Evolutionary conservation across 2,113 vertebrate species (phyloP).

Genomic region (Jaculus jaculus): DNA sequence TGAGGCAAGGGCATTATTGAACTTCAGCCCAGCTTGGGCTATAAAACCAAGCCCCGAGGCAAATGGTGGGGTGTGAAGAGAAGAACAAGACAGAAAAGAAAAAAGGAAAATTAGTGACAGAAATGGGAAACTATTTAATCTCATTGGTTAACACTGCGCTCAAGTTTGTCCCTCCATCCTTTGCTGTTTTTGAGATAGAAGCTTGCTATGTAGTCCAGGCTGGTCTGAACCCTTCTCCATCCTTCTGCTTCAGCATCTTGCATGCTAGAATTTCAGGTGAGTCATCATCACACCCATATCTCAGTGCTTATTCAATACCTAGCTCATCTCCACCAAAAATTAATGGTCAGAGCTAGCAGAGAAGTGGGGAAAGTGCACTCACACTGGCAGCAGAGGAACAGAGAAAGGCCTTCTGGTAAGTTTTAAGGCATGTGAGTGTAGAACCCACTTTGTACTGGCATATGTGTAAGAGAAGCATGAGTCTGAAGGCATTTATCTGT

Average conservation of each 20-base stretch:
- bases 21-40: neutral
- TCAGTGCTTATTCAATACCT: neutral
- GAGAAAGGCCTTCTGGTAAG: neutral
- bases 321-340: neutral
- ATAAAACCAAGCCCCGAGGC: neutral
- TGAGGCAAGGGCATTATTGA: neutral
- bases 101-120: neutral
- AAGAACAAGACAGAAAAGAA: neutral
- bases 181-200: neutral
- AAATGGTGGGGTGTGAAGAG: neutral
- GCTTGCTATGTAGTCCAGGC: neutral
- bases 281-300: neutral
- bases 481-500: no score
- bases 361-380: neutral
- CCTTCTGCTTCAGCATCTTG: no score
- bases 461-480: no score
- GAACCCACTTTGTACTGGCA: neutral
- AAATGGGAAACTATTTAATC: neutral
- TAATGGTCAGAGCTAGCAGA: neutral
- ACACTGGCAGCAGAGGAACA: rapidly evolving
- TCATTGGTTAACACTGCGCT: neutral
- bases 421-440: neutral
- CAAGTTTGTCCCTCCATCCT: neutral
- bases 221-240: no score
- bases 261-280: neutral